Evolutionary conservation across 2,888 invertebrate genomes (phyloP).

Genomic region (Cosmia pyralina): DNA sequence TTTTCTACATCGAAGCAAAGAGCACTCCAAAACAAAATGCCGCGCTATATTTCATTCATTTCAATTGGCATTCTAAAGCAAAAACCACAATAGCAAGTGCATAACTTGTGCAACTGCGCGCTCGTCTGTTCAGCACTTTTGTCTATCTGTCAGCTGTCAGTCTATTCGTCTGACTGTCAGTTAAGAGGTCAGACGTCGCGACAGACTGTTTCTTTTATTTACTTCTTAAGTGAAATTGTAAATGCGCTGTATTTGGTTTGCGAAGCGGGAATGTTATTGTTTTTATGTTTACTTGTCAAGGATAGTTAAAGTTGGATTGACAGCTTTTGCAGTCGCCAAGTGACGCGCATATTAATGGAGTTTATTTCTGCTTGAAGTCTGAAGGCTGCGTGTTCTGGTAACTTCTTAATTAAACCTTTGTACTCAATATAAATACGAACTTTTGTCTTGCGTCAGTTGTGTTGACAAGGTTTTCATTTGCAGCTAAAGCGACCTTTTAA

Average conservation of each 20-base stretch:
- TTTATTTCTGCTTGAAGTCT: constrained; percentile 26
- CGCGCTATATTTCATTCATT: constrained; percentile 41
- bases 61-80: constrained; percentile 51
- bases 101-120: constrained; percentile 58
- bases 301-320: constrained; percentile 26
- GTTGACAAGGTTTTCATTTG: constrained; percentile 38
- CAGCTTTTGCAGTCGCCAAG: constrained; percentile 43
- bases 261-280: constrained; percentile 49
- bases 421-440: constrained; percentile 25
- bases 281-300: constrained; percentile 50
- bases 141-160: constrained; percentile 61
- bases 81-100: constrained; percentile 60
- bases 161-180: constrained; percentile 53
- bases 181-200: constrained; percentile 66
- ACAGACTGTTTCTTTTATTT: constrained; percentile 56
- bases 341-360: constrained; percentile 27
- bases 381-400: constrained; percentile 25
- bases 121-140: constrained; percentile 52
- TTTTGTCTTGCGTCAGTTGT: constrained; percentile 33
- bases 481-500: constrained; percentile 22
- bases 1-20: background rate
- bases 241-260: constrained; percentile 43
- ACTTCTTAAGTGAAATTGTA: constrained; percentile 56
- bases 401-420: constrained; percentile 47
- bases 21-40: constrained; percentile 13